Evolutionary conservation across 2,888 invertebrate genomes (phyloP).

Genomic region (Hydrotaea diabolus): DNA sequence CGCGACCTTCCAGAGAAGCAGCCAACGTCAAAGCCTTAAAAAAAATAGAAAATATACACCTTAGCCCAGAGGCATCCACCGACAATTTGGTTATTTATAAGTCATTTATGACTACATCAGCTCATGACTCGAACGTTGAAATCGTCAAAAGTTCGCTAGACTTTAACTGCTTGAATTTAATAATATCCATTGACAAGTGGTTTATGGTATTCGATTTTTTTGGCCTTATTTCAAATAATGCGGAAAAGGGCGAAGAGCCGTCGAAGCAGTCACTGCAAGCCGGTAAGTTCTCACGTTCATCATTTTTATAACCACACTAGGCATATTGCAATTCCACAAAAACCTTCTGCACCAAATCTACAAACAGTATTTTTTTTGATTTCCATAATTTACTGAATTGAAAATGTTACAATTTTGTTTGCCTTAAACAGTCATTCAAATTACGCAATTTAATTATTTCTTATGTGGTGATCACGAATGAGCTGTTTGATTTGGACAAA

Average conservation of each 20-base stretch:
- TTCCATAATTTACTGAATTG: too few relatives aligned
- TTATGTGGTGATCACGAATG: too few relatives aligned
- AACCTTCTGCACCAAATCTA: too few relatives aligned
- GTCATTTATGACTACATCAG: conserved; percentile 85
- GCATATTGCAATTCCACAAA: too few relatives aligned
- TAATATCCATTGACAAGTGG: conserved; percentile 96
- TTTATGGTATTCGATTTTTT: conserved; percentile 97
- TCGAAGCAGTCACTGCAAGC: conserved; percentile 61
- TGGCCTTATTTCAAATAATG: conserved; percentile 82
- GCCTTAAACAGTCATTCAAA: too few relatives aligned
- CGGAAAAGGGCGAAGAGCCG: conserved; percentile 65
- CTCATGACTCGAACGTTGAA: conserved; percentile 74
- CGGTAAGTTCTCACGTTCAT: conserved; percentile 66
- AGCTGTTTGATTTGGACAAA: too few relatives aligned
- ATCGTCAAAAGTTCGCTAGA: conserved; percentile 83
- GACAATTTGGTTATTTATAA: conserved; percentile 89
- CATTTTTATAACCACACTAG: too few relatives aligned
- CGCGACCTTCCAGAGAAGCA: neutral
- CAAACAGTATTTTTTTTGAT: too few relatives aligned
- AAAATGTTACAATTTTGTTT: too few relatives aligned
- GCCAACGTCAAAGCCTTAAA: conserved; percentile 13
- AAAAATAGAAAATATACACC: conserved; percentile 2
- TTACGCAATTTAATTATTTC: too few relatives aligned
- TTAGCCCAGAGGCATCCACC: conserved; percentile 75
- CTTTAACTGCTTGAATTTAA: conserved; percentile 94